Base-by-base conservation (phyloP, 2,888 invertebrate species). In the Callyntrura guangdongensis region DNA sequence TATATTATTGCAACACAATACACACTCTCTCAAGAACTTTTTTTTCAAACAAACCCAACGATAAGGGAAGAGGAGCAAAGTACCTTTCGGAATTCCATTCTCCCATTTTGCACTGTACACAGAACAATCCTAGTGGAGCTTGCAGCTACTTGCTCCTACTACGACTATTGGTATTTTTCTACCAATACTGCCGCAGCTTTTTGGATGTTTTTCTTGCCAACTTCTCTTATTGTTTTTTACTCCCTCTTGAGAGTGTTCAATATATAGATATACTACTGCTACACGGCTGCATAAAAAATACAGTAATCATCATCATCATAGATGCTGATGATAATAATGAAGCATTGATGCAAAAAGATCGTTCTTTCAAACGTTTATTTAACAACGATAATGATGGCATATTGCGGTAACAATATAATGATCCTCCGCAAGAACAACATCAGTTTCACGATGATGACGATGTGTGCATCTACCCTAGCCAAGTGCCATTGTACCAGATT, bases 41-140 rank as follows among this genome's bases (percentile, higher is more conserved):
- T 77, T 77, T 77, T 77, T 49, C 56, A 56, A 88, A 81, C 36
- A 72, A 47, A 59, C 17, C 84, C 56, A 77, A 81, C 77, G 36
- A 36, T 36, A 36, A 36, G 36, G 36, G 36, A 90, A 45, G 77
- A 77, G 69, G 84, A 79, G 77, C 84, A 90, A 90, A 90, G 89
- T 90, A 90, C 89, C 89, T 90, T 90, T 79, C 47, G 77, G 69
- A 90, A 84, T 85, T 85, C 85, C 36, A 85, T 84, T 90, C 85
- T 74, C 69, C 81, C 79, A 81, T 84, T 74, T 89, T 84, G 89
- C 77, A 74, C 89, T 72, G 59, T 22, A 53, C 53, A 53, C 53
- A 53, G 4, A 1, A 22, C 59, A 22, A 1, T 27, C 9, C 25
- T 14, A 27, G n/a, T n/a, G n/a, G n/a, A 36, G 36, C 36, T 36